These are phyloP conservation scores for Megalops cyprinoides DNA, from an alignment of 2,797 vertebrate species.

Conservation along the genomic window DNA sequence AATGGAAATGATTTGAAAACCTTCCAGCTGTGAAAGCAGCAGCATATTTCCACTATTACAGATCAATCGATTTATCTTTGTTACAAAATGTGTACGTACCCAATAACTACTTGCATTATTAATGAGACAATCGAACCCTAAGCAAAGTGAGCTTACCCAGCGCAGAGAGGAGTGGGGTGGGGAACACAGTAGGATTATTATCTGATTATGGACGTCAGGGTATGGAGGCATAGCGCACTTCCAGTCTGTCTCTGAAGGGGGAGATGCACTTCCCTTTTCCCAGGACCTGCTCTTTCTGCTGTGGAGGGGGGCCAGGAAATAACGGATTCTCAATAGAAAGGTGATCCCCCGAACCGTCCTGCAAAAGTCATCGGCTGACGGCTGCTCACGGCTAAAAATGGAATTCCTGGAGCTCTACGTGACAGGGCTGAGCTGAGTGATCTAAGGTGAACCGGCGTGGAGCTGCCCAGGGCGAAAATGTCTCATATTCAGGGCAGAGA, in stretches of 20 bases:
- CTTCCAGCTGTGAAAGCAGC: neutral
- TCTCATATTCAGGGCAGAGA: neutral
- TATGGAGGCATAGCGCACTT: no score
- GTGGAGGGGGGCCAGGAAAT: neutral
- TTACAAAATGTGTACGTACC: neutral
- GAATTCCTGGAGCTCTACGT: conserved; percentile 6
- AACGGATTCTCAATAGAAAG: conserved; percentile 23
- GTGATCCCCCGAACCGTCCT: conserved; percentile 4
- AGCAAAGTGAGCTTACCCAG: neutral
- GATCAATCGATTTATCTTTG: no score
- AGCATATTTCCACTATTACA: no score
- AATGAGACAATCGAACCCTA: neutral
- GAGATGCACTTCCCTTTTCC: neutral
- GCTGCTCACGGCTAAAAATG: neutral
- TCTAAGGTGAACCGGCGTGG: neutral
- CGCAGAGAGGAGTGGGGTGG: neutral
- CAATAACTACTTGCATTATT: conserved; percentile 9
- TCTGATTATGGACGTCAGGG: neutral
- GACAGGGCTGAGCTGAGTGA: neutral
- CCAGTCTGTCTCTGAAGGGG: no score
- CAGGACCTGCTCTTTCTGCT: neutral
- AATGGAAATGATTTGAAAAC: neutral
- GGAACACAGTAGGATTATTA: neutral
- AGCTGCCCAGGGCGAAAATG: neutral
- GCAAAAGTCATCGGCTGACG: conserved; percentile 6